Evolutionary conservation across 2,113 vertebrate genomes (phyloP).

Genomic region (Uropsilus gracilis): DNA sequence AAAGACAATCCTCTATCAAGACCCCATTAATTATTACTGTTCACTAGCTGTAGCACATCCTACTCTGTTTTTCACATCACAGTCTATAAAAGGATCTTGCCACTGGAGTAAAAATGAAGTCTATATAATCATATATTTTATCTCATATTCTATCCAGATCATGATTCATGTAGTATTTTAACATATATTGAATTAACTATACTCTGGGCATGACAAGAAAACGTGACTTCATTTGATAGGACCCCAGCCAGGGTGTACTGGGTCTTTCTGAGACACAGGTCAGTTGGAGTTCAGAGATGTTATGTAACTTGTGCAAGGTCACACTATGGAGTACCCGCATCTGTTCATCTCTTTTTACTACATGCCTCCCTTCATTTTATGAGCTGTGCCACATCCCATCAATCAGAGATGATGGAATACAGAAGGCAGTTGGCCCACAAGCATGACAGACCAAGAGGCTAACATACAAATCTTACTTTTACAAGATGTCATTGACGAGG

Average conservation of each 20-base stretch:
- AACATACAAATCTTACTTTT: neutral
- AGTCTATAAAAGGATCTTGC: neutral
- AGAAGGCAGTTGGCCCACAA: neutral
- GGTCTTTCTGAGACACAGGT: neutral
- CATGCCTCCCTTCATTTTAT: neutral
- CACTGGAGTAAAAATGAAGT: neutral
- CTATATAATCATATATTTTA: neutral
- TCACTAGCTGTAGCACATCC: neutral
- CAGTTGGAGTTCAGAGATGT: neutral
- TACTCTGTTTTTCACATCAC: neutral
- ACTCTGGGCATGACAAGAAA: neutral
- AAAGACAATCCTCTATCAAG: neutral
- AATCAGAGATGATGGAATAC: neutral
- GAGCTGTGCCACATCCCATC: neutral
- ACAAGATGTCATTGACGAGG: neutral
- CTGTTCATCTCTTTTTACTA: neutral
- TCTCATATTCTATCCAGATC: neutral
- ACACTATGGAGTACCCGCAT: neutral
- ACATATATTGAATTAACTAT: neutral
- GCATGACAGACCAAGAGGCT: neutral
- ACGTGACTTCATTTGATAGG: neutral
- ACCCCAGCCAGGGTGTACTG: neutral
- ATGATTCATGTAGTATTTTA: neutral
- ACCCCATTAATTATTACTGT: neutral
- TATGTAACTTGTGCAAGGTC: neutral